Evolutionary conservation across 2,888 invertebrate species (phyloP).

Genomic region (Chaetoderma sp.): DNA sequence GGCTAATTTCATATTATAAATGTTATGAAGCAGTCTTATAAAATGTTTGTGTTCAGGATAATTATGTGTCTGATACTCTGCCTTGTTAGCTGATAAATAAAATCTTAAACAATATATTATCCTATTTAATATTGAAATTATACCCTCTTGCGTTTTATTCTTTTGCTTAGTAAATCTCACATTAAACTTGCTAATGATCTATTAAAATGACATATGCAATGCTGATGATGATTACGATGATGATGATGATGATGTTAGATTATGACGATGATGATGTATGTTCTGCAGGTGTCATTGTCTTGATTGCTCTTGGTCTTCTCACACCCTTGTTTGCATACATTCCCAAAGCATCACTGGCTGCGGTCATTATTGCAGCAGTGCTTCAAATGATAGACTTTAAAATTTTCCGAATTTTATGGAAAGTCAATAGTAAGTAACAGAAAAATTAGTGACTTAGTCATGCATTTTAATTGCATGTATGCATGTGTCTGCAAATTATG

Average conservation of each 20-base stretch:
- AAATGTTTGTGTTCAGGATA: too few species aligned
- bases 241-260: background rate
- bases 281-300: constrained; percentile 81
- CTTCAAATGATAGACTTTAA: constrained; percentile 67
- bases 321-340: constrained; percentile 86
- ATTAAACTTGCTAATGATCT: background rate
- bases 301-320: constrained; percentile 83
- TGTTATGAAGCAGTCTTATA: too few species aligned
- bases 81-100: too few species aligned
- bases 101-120: too few species aligned
- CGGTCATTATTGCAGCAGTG: constrained; percentile 90
- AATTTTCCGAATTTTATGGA: constrained; percentile 26
- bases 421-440: constrained; percentile 21
- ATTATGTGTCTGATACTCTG: too few species aligned
- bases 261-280: background rate
- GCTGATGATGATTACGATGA: too few species aligned
- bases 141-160: background rate
- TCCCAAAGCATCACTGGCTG: constrained; percentile 78
- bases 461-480: too few species aligned
- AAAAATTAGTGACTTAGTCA: too few species aligned
- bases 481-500: too few species aligned
- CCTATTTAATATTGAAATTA: too few species aligned
- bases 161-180: background rate
- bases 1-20: too few species aligned
- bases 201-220: background rate